A percentile compares a stretch with the other conserved stretches of the same genome.
These are phyloP conservation scores for Leptatherina wallacei DNA, from an alignment of 2,797 vertebrate species.

Conservation along the genomic window DNA sequence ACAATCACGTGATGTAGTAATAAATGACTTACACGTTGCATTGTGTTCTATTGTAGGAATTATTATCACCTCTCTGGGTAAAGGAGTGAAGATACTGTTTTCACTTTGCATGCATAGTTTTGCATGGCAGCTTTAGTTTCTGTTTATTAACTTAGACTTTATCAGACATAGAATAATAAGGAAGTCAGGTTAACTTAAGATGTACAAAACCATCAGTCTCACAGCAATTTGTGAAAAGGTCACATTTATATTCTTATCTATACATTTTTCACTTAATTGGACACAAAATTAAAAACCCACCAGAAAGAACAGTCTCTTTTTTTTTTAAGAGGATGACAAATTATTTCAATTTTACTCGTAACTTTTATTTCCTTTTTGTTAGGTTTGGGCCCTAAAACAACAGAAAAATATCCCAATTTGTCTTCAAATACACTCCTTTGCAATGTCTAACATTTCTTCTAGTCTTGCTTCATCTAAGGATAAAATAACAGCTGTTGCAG, in stretches of 20 bases:
- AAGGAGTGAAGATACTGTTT: background rate
- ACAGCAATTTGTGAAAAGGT: constrained; percentile 2
- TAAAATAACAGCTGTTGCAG: background rate
- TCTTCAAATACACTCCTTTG: too few species aligned
- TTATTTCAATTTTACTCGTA: too few species aligned
- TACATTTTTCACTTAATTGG: background rate
- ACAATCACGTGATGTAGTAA: background rate
- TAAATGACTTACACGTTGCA: constrained; percentile 9
- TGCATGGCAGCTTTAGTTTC: constrained; percentile 31
- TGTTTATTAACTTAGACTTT: background rate
- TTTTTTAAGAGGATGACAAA: too few species aligned
- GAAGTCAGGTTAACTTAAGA: background rate
- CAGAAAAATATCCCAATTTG: too few species aligned
- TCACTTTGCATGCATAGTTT: constrained; percentile 42
- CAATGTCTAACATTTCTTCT: background rate
- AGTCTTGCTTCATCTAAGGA: background rate
- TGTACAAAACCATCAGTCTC: background rate
- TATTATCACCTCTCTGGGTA: background rate
- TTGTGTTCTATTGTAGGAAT: background rate
- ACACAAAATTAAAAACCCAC: background rate
- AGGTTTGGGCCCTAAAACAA: background rate
- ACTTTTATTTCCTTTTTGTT: background rate
- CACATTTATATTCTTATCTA: background rate
- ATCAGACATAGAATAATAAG: background rate
- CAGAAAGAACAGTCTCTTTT: too few species aligned